Evolutionary conservation across 2,797 vertebrate species (phyloP).

Genomic region (Siniperca undulata): DNA sequence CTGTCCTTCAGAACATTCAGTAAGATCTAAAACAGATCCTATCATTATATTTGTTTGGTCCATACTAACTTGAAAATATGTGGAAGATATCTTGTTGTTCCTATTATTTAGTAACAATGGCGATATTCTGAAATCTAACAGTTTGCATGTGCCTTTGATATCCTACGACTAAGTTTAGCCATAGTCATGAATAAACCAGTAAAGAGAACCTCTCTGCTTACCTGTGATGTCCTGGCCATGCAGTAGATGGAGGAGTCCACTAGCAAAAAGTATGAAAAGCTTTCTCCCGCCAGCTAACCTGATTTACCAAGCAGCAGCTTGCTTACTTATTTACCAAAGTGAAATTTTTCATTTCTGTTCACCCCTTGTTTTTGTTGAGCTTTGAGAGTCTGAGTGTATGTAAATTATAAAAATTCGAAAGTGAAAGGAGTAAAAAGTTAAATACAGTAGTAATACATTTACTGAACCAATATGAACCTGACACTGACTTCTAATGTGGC

Average conservation of each 20-base stretch:
- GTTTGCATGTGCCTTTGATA: background rate
- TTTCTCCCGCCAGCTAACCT: background rate
- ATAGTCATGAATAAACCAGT: background rate
- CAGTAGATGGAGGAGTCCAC: background rate
- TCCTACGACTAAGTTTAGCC: constrained; percentile 3
- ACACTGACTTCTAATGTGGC: background rate
- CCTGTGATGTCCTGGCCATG: background rate
- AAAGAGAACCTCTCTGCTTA: constrained; percentile 15
- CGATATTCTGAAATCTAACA: background rate
- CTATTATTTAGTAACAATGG: background rate
- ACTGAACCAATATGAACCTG: constrained; percentile 6
- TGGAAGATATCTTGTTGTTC: background rate
- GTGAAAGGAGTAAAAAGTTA: background rate
- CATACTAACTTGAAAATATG: background rate
- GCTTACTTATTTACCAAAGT: background rate
- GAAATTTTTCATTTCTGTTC: background rate
- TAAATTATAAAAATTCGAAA: background rate
- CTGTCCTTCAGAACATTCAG: background rate
- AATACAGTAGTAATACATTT: background rate
- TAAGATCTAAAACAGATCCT: background rate
- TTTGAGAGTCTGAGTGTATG: background rate
- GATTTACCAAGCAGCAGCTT: background rate
- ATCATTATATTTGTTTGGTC: background rate
- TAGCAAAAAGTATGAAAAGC: background rate
- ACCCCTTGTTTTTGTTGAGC: background rate